Percentiles rank a stretch among this genome's conserved stretches.
phyloP scores from a whole-genome alignment of 2,888 invertebrate genomes.

The Harmothoe impar region DNA sequence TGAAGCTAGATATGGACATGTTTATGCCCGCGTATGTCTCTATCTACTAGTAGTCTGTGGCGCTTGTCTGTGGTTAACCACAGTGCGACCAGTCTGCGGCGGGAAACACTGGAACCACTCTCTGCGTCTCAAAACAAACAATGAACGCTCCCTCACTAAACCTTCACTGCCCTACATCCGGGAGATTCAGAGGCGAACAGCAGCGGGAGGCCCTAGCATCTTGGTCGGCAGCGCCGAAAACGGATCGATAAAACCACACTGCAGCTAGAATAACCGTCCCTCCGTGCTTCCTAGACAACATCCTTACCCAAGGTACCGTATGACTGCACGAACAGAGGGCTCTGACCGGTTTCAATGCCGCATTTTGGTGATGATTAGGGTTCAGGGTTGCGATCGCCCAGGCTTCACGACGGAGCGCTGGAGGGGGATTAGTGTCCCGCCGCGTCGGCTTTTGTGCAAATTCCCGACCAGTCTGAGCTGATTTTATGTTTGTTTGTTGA shows the following conservation, averaged over 20 bases:
- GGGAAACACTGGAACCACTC: neutral
- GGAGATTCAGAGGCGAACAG: neutral
- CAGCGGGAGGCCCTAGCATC: constrained; percentile 42
- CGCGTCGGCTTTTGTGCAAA: neutral
- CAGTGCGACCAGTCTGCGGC: neutral
- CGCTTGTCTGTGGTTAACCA: too few species aligned
- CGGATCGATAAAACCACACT: constrained; percentile 22
- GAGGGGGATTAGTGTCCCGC: constrained; percentile 3
- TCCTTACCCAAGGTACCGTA: neutral
- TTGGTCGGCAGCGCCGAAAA: constrained; percentile 22
- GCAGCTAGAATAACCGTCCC: neutral
- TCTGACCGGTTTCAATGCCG: neutral
- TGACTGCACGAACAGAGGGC: neutral
- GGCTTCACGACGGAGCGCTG: neutral
- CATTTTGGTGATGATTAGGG: neutral
- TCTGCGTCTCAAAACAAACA: neutral
- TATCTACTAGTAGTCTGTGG: too few species aligned
- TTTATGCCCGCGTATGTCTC: too few species aligned
- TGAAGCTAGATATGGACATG: too few species aligned
- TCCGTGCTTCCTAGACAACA: neutral
- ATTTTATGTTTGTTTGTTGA: neutral
- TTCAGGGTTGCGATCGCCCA: neutral
- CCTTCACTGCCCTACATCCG: constrained; percentile 58
- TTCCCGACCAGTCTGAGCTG: neutral
- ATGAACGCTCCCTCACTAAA: constrained; percentile 7